Evolutionary conservation across 1,140 invertebrate genomes (phyloP), one percentile per base, ranked within the genome.

Genomic region (Heliothis subflexa): DNA sequence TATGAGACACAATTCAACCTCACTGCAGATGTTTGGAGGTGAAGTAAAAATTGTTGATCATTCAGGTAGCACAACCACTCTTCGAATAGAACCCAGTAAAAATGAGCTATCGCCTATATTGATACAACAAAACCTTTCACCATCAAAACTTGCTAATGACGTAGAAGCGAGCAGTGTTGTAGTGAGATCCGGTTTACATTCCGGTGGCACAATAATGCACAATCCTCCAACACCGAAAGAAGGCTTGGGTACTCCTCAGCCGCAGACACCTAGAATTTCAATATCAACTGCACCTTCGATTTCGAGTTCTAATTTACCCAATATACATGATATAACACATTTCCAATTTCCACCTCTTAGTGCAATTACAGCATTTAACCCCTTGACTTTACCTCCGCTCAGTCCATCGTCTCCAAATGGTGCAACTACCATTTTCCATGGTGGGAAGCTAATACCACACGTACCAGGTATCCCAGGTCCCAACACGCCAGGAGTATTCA

Each of bases 381-480:
- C 97, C 0, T 87, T 97, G 16, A 96, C 95, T 12, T 86, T 96
- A 80, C 95, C 95, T 9, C 95, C 95, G 3, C 81, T 95, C 4
- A 95, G 94, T 83, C 94, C 94, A 21, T 82, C 89, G n/a, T 95
- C 93, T 54, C 93, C 95, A 25, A 92, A 89, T 82, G 94, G 92
- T 18, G 89, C 94, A 49, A 87, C 94, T 11, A 97, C 96, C 13
- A 96, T 96, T 81, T 87, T 96, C 40, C 96, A 96, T 75, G 95
- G 96, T 28, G 97, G 96, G n/a, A 97, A 97, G 88, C 91, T 97
- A 10, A 97, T 98, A 83, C 97, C 97, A 4, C 97, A 97, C 90
- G 97, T 98, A 5, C 97, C 97, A 2, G 98, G 97, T 12, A 98
- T 98, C 89, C 97, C 97, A 0, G 97, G 97, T 49, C 97, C 98